A percentile compares a stretch with the other conserved stretches of the same genome.
phyloP scores from a whole-genome alignment of 1,140 invertebrate species.

The Drosophila nebulosa region DNA sequence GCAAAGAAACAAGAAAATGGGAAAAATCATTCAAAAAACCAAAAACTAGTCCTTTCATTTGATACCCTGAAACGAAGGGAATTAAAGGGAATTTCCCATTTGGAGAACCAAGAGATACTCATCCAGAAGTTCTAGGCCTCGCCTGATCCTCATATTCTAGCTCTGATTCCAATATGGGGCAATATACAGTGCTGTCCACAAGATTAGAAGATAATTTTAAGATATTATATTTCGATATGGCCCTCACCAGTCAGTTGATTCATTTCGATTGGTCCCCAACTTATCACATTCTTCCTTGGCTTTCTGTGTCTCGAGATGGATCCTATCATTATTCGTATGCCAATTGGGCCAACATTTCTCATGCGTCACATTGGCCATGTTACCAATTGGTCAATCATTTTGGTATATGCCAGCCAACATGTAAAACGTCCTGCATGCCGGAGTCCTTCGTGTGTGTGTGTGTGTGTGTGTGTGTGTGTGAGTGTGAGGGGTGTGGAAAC shows the following conservation, averaged over 20 bases:
- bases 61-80: not conserved
- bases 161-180: too few relatives aligned
- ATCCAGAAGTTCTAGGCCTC: too few relatives aligned
- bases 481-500: not conserved
- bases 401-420: not conserved
- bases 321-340: not conserved
- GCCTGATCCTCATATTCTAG: too few relatives aligned
- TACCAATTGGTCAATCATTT: not conserved
- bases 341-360: slow-evolving; percentile 12
- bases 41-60: not conserved
- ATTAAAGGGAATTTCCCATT: too few relatives aligned
- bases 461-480: not conserved
- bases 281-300: too few relatives aligned
- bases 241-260: too few relatives aligned
- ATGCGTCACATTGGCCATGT: slow-evolving; percentile 13
- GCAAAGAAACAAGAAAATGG: not conserved
- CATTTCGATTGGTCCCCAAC: too few relatives aligned
- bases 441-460: too few relatives aligned
- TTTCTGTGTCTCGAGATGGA: not conserved
- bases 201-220: too few relatives aligned
- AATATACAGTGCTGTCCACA: too few relatives aligned
- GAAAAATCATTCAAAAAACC: not conserved
- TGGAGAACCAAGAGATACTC: too few relatives aligned
- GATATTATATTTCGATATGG: too few relatives aligned
- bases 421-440: not conserved